Percentiles rank a stretch among this genome's conserved stretches.
Conservation (phyloP, 2,797 vertebrate genomes). For the Dipus sagitta region DNA sequence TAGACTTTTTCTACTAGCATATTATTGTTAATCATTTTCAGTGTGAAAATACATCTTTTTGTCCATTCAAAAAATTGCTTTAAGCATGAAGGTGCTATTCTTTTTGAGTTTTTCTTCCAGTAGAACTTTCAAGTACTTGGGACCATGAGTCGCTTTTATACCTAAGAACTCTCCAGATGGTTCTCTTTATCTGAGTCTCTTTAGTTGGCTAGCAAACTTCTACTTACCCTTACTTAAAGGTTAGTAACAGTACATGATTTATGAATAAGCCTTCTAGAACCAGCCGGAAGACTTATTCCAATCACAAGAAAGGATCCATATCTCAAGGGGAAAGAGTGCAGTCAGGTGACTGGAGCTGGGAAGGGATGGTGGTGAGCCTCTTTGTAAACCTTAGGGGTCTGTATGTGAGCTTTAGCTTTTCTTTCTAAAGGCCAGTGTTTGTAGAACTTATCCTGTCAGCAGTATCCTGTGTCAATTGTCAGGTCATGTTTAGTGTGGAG, state of each 20-base stretch:
- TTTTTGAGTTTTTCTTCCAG: constrained; percentile 12
- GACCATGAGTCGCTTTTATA: neutral
- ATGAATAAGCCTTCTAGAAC: constrained; percentile 45
- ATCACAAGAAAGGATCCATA: constrained; percentile 35
- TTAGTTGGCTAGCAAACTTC: constrained; percentile 7
- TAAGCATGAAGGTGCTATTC: neutral
- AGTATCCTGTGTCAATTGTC: constrained; percentile 89
- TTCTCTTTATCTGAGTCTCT: neutral
- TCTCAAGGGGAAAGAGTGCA: constrained; percentile 69
- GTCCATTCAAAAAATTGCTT: neutral
- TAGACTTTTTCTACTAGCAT: neutral
- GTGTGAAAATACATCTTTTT: constrained; percentile 5
- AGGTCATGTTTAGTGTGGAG: constrained; percentile 87
- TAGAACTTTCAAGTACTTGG: neutral
- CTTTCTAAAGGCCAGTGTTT: constrained; percentile 86
- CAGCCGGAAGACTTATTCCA: constrained; percentile 46
- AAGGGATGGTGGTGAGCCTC: constrained; percentile 75
- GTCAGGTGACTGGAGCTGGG: constrained; percentile 51
- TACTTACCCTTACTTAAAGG: constrained; percentile 18
- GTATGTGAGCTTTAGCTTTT: constrained; percentile 86
- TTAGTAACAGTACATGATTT: neutral
- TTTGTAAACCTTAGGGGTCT: constrained; percentile 88
- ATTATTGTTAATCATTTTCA: constrained; percentile 26
- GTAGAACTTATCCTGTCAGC: constrained; percentile 90
- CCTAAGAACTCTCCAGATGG: constrained; percentile 18